Evolutionary conservation across 2,888 invertebrate species (phyloP).

Genomic region (Aphidius colemani): DNA sequence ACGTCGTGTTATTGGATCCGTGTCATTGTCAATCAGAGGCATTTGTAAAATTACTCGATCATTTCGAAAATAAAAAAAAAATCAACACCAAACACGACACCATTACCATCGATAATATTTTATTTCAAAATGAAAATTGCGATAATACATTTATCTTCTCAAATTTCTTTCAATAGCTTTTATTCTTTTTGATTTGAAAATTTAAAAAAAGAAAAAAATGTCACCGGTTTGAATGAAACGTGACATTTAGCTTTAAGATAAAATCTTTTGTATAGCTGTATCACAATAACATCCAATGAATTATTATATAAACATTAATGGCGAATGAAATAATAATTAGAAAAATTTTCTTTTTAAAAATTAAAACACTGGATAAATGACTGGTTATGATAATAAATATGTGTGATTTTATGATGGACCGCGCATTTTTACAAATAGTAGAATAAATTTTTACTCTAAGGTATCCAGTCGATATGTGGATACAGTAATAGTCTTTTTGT

Average conservation of each 20-base stretch:
- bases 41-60: too few relatives aligned
- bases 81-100: too few relatives aligned
- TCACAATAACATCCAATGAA: too few relatives aligned
- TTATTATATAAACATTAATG: background rate
- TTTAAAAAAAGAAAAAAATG: conserved; percentile 29
- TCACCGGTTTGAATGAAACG: conserved; percentile 30
- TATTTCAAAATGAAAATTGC: too few relatives aligned
- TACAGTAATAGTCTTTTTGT: conserved; percentile 29
- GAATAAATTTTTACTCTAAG: conserved; percentile 36
- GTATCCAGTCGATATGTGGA: conserved; percentile 38
- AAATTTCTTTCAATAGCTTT: too few relatives aligned
- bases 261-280: too few relatives aligned
- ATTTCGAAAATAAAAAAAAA: too few relatives aligned
- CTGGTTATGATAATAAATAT: conserved; percentile 10
- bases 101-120: too few relatives aligned
- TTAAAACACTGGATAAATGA: background rate
- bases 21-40: too few relatives aligned
- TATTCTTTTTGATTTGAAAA: background rate
- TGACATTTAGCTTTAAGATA: too few relatives aligned
- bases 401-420: conserved; percentile 37
- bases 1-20: too few relatives aligned
- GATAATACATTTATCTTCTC: too few relatives aligned
- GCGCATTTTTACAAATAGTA: conserved; percentile 44
- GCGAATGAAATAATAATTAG: conserved; percentile 7
- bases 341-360: background rate